Evolutionary conservation across 2,797 vertebrate genomes (phyloP), one percentile per base, ranked within the genome.

Genomic region (Buphagus erythrorhynchus): DNA sequence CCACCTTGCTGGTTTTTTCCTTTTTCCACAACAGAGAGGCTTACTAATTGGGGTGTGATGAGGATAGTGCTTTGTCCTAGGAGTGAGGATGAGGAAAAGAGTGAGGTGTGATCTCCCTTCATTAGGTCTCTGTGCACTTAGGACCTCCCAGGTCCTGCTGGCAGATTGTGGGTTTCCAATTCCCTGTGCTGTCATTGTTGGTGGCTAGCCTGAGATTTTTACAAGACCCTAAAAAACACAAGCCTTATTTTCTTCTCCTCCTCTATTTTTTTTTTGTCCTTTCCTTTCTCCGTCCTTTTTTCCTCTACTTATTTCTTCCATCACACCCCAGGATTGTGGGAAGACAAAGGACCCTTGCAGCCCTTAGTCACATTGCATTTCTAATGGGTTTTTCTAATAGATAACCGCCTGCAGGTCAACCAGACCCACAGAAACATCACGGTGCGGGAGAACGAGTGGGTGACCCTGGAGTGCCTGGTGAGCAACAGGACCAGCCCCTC

Each of bases 381-480:
- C 69, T 75, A 5, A 48, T 8, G 71, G 49, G 28, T 54, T 90
- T 82, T 86, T 63, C 25, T 66, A 71, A 5, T 1, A 98, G 98
- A 98, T 78, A 98, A 97, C 86, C 97, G 96, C 90, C 97, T 98
- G 95, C 98, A 97, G 74, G 96, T 98, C 92, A 98, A 90, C 91
- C 98, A 98, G 80, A 97, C 95, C 24, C 98, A 98, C 68, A 98
- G 79, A 31, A 98, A 98, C 90, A 89, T 98, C 59, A 98, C 98
- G 0, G 94, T 98, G 21, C 95, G 97, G 88, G 98, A 98, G 96
- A 98, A 97, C 2, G 96, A 91, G 83, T 98, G 98, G 97, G 97
- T 98, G 63, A 98, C 96, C 31, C 83, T 98, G 85, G 97, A 98
- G 77, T 98, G 98, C 17, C 71, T 96, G 59, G 97, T 98, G 67